Conservation (phyloP, 2,888 invertebrate species). For the Caenorhabditis sp. region DNA sequence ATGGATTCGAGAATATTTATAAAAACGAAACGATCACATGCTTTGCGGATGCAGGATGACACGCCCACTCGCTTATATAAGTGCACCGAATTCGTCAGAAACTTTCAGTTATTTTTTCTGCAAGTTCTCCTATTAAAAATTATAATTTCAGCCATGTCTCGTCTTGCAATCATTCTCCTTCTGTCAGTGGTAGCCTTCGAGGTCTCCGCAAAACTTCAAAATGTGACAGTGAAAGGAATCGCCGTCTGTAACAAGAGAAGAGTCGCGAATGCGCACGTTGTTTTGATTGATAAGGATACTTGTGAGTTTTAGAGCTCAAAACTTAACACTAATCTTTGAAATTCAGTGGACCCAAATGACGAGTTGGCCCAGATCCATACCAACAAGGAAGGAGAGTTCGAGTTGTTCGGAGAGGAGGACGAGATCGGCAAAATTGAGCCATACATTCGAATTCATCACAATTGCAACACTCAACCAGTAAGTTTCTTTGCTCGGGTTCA, state of each 20-base stretch:
- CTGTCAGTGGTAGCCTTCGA: slow-evolving; percentile 34
- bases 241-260: slow-evolving; percentile 75
- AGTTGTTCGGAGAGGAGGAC: slow-evolving; percentile 74
- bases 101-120: slow-evolving; percentile 20
- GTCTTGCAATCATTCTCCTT: slow-evolving; percentile 19
- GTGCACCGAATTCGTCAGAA: slow-evolving; percentile 16
- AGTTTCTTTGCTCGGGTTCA: slow-evolving; percentile 11
- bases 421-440: slow-evolving; percentile 77
- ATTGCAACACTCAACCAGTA: slow-evolving; percentile 69
- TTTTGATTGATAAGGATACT: slow-evolving; percentile 75
- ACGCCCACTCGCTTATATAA: slow-evolving; percentile 42
- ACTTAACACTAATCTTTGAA: too few species aligned
- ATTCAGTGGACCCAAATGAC: slow-evolving; percentile 77
- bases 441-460: slow-evolving; percentile 73
- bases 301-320: slow-evolving; percentile 57
- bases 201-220: slow-evolving; percentile 65
- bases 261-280: slow-evolving; percentile 70
- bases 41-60: slow-evolving; percentile 4
- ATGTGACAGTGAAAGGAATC: slow-evolving; percentile 75
- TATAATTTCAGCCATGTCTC: slow-evolving; percentile 9
- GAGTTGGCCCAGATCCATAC: slow-evolving; percentile 71
- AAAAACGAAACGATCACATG: slow-evolving; percentile 39
- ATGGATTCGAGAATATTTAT: slow-evolving; percentile 26
- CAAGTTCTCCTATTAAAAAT: neutral
- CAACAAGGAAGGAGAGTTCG: slow-evolving; percentile 75